phyloP scores from a whole-genome alignment of 2,888 invertebrate genomes.

The Nephrocerus scutellatus region DNA sequence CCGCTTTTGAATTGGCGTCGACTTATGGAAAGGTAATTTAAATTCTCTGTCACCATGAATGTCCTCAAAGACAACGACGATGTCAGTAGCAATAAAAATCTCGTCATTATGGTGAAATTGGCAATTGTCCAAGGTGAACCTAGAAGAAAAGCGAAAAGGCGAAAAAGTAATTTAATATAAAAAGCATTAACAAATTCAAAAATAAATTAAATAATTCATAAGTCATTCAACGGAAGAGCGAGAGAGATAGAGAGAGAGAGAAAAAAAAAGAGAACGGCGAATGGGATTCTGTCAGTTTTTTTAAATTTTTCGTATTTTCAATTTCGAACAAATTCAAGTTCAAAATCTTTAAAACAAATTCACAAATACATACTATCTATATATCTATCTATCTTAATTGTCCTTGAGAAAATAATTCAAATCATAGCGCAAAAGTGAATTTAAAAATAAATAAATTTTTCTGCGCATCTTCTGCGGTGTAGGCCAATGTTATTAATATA shows the following conservation, averaged over 20 bases:
- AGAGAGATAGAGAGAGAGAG: constrained; percentile 11
- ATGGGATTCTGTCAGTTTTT: too few species aligned
- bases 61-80: constrained; percentile 7
- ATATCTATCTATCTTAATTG: constrained; percentile 8
- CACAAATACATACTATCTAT: constrained; percentile 10
- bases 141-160: background rate
- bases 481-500: too few species aligned
- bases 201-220: constrained; percentile 1
- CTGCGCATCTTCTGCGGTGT: too few species aligned
- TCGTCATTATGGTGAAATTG: constrained; percentile 24
- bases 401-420: constrained; percentile 29
- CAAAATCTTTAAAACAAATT: constrained; percentile 3
- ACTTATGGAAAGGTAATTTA: too few species aligned
- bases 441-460: too few species aligned
- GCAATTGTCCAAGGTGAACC: constrained; percentile 24
- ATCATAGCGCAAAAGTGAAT: too few species aligned
- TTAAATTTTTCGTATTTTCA: too few species aligned
- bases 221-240: constrained; percentile 4
- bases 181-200: background rate
- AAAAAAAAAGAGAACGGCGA: constrained; percentile 1
- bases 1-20: too few species aligned
- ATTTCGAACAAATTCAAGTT: constrained; percentile 7
- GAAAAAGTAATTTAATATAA: constrained; percentile 1
- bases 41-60: constrained; percentile 21
- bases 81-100: too few species aligned